phyloP scores from a whole-genome alignment of 2,888 invertebrate genomes.

The Amphimallon solstitiale region DNA sequence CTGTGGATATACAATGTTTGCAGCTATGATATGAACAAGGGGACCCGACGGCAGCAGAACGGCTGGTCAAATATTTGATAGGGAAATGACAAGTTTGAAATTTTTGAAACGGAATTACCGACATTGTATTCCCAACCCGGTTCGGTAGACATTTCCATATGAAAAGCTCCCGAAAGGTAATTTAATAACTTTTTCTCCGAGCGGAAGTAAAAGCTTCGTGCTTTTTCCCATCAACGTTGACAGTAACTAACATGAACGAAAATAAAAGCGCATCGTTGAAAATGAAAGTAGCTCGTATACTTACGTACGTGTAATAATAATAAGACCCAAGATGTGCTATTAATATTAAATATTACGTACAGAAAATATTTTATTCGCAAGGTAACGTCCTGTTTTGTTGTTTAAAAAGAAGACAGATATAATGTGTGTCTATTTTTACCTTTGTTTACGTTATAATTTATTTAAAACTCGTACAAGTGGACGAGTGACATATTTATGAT shows the following conservation, averaged over 20 bases:
- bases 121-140: background rate
- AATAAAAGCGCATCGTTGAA: background rate
- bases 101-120: slow-evolving; percentile 35
- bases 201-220: slow-evolving; percentile 10
- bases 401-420: slow-evolving; percentile 3
- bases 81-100: slow-evolving; percentile 38
- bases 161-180: slow-evolving; percentile 29
- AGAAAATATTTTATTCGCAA: slow-evolving; percentile 11
- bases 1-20: slow-evolving; percentile 24
- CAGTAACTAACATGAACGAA: background rate
- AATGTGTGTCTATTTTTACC: slow-evolving; percentile 17
- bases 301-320: slow-evolving; percentile 20
- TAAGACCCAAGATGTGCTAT: slow-evolving; percentile 1
- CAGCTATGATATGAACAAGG: slow-evolving; percentile 29
- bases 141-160: slow-evolving; percentile 22
- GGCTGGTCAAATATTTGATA: slow-evolving; percentile 45
- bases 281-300: background rate
- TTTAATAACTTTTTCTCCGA: slow-evolving; percentile 23
- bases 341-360: slow-evolving; percentile 24
- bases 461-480: slow-evolving; percentile 30
- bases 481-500: slow-evolving; percentile 29
- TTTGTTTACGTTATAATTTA: slow-evolving; percentile 33
- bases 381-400: slow-evolving; percentile 1
- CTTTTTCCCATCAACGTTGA: background rate
- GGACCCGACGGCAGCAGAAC: slow-evolving; percentile 36